Evolutionary conservation across 2,797 vertebrate genomes (phyloP), one percentile per base, ranked within the genome.

Genomic region (Bufotes viridis): DNA sequence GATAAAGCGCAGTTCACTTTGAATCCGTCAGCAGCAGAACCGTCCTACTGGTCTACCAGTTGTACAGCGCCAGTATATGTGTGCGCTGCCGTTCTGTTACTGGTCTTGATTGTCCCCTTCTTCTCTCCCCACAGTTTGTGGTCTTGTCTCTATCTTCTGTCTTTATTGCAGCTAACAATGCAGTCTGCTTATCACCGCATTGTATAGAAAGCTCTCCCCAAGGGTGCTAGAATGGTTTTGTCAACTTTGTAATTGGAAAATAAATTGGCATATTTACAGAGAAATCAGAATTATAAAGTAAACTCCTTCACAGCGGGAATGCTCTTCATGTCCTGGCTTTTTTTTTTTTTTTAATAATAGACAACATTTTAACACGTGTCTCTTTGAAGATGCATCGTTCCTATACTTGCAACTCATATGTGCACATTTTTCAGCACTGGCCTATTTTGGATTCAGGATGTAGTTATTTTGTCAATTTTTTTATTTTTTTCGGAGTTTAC

Each of bases 161-260:
- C 60, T 78, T 85, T 85, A 67, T 85, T 65, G 74, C 84, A 65
- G 42, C n/a, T 65, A 78, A 72, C 65, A 83, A 78, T 78, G 74
- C 24, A 24, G 20, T 85, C 34, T 78, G 72, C 84, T 78, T 85
- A 85, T 85, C 84, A 55, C 34, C 6, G 3, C 42, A 6, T 49
- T 53, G n/a, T 85, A 29, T 76, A 78, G 74, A 78, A 85, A 67
- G 60, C n/a, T 24, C 7, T 85, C 84, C 84, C 60, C 84, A 78
- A 65, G 74, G 74, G 84, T 65, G 20, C 84, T 34, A n/a, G 55
- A 53, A 85, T 78, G 74, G 78, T 85, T 85, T 85, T 85, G 83
- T 85, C 78, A 72, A 85, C 84, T 85, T 67, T 7, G 74, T 85
- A 85, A 78, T 78, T 85, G 74, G 84, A 78, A 83, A 78, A 78